phyloP scores from a whole-genome alignment of 2,113 vertebrate genomes.

The Heterochromis multidens region DNA sequence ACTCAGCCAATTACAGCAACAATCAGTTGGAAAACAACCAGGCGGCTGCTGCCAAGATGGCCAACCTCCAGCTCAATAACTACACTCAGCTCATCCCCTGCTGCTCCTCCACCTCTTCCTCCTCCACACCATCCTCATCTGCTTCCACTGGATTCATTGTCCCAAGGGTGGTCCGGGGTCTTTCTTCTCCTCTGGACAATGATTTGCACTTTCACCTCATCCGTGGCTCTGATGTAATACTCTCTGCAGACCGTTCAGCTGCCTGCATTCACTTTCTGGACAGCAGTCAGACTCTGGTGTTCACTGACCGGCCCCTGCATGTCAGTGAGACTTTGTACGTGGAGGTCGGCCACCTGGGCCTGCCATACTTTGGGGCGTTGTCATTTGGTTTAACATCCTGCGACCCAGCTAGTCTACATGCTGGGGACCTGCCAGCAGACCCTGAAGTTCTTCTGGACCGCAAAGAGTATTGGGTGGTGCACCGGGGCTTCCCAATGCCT shows the following conservation, averaged over 20 bases:
- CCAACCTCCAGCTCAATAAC: conserved; percentile 84
- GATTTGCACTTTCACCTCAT: conserved; percentile 93
- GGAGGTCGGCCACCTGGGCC: conserved; percentile 88
- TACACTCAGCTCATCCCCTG: conserved; percentile 85
- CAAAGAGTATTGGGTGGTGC: conserved; percentile 98
- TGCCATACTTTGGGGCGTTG: conserved; percentile 88
- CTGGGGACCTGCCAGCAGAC: conserved; percentile 89
- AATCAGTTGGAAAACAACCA: conserved; percentile 96
- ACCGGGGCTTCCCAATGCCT: conserved; percentile 85
- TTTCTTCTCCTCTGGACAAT: conserved; percentile 82
- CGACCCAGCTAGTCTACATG: conserved; percentile 88
- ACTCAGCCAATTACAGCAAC: conserved; percentile 97
- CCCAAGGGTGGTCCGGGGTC: conserved; percentile 38
- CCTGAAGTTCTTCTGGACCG: conserved; percentile 93
- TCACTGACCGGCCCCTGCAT: conserved; percentile 90
- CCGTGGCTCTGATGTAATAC: conserved; percentile 87
- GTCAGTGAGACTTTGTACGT: conserved; percentile 89
- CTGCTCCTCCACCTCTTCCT: conserved; percentile 73
- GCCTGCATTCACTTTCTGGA: conserved; percentile 92
- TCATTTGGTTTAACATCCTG: conserved; percentile 95
- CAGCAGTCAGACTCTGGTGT: conserved; percentile 91
- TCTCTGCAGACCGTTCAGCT: conserved; percentile 88
- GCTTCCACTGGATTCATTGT: conserved; percentile 65
- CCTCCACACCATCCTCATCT: conserved; percentile 49
- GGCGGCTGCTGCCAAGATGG: conserved; percentile 90